Conservation (phyloP, 2,797 vertebrate genomes). For the Myotis planiceps region DNA sequence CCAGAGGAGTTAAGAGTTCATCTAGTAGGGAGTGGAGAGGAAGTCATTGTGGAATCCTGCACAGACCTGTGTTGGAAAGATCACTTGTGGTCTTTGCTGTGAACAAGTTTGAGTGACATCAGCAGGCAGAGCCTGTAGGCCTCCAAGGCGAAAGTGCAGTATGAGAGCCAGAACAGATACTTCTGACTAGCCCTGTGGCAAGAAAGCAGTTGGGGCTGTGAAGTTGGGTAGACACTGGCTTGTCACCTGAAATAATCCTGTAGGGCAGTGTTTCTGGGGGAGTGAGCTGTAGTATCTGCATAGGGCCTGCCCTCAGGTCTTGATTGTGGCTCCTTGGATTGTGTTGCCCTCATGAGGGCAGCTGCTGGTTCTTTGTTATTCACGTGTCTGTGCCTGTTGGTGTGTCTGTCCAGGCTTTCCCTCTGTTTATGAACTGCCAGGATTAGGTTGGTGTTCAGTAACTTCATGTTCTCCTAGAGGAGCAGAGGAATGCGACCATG, state of each 20-base stretch:
- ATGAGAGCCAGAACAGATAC: too few relatives aligned
- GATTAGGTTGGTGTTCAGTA: background rate
- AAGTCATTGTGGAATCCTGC: background rate
- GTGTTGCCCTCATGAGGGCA: background rate
- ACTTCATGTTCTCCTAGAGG: background rate
- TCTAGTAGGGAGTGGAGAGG: background rate
- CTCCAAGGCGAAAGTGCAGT: background rate
- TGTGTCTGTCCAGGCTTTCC: background rate
- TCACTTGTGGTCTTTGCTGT: background rate
- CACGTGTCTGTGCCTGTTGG: background rate
- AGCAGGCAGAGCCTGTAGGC: background rate
- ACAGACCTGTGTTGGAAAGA: background rate
- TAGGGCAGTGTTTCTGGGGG: background rate
- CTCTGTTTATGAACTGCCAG: background rate
- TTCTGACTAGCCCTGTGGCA: background rate
- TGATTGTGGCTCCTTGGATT: background rate
- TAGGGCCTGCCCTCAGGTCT: background rate
- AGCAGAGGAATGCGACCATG: background rate
- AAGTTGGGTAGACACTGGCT: background rate
- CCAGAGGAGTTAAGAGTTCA: background rate
- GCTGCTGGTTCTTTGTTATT: background rate
- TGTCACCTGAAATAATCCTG: background rate
- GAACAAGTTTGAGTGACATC: background rate
- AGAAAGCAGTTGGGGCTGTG: background rate
- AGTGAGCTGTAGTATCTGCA: background rate